Conservation (phyloP, 2,113 vertebrate species). For the Oenanthe oenanthe region DNA sequence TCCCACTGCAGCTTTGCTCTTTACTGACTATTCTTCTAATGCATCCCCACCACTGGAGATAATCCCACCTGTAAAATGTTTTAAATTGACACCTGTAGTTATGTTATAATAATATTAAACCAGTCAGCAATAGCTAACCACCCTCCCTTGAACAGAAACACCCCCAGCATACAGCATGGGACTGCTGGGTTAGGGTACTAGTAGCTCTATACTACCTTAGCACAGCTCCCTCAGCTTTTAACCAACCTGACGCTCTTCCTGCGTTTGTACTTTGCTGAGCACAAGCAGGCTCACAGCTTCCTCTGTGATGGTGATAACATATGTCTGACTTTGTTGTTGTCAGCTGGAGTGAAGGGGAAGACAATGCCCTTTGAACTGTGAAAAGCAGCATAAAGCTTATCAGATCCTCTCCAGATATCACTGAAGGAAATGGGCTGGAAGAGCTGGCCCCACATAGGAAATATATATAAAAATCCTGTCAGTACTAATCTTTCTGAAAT, state of each 20-base stretch:
- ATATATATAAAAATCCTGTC: conserved; percentile 74
- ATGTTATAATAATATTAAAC: background rate
- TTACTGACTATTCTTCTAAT: background rate
- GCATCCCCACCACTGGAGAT: background rate
- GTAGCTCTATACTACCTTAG: conserved; percentile 24
- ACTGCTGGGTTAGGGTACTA: background rate
- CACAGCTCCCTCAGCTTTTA: conserved; percentile 56
- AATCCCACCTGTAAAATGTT: background rate
- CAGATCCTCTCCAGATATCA: conserved; percentile 80
- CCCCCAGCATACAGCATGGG: background rate
- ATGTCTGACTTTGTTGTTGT: conserved; percentile 70
- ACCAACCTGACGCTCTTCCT: conserved; percentile 76
- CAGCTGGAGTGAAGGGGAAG: conserved; percentile 69
- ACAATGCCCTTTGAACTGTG: conserved; percentile 76
- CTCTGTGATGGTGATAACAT: conserved; percentile 69
- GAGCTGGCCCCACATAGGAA: conserved; percentile 70
- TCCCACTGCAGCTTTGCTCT: background rate
- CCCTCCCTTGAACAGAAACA: background rate
- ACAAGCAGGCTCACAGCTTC: conserved; percentile 67
- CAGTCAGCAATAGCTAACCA: background rate
- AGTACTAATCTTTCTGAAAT: conserved; percentile 69
- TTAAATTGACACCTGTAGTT: background rate
- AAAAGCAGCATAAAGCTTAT: conserved; percentile 77
- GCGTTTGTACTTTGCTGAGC: conserved; percentile 77
- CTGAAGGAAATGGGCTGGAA: conserved; percentile 75